Conservation (phyloP, 1,140 invertebrate species). For the Zeugodacus cucurbitae region DNA sequence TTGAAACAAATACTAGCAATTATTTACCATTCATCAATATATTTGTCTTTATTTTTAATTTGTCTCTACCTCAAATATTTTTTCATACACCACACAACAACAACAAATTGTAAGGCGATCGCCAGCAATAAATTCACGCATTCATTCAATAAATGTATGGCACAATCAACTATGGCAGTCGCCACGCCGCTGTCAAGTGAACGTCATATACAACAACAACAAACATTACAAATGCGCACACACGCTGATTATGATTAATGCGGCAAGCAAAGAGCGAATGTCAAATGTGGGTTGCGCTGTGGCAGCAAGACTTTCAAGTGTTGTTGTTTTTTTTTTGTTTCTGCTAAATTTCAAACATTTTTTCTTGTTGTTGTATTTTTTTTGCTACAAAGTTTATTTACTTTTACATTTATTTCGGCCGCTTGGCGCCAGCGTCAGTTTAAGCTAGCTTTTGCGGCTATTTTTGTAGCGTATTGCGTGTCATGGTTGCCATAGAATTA, state of each 20-base stretch:
- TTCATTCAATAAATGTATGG: not conserved
- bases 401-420: not conserved
- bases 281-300: not conserved
- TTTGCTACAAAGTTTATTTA: not conserved
- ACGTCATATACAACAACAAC: not conserved
- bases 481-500: not conserved
- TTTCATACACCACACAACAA: not conserved
- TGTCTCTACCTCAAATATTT: not conserved
- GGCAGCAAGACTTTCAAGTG: not conserved
- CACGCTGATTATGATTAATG: constrained; percentile 25
- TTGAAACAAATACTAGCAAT: too few species aligned
- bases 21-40: not conserved
- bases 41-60: not conserved
- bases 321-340: not conserved
- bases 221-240: not conserved
- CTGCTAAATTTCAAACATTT: not conserved
- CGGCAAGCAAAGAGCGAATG: not conserved
- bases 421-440: constrained; percentile 6
- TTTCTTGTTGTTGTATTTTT: not conserved
- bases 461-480: not conserved
- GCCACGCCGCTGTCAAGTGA: not conserved
- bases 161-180: not conserved
- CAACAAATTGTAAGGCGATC: not conserved
- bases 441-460: not conserved
- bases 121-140: constrained; percentile 11